Conservation (phyloP, 2,888 invertebrate genomes). For the Dasysyrphus albostriatus region DNA sequence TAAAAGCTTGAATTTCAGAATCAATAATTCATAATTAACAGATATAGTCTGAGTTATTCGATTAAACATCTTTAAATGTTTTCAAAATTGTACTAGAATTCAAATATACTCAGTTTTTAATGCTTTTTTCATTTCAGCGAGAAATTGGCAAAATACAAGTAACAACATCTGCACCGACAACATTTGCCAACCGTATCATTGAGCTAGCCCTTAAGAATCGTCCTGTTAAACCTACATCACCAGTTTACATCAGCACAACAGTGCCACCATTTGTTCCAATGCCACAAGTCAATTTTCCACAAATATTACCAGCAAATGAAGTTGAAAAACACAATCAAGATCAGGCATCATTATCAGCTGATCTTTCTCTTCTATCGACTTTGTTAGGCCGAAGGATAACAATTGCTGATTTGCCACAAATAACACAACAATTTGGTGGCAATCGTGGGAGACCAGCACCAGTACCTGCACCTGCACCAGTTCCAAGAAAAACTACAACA, state of each 20-base stretch:
- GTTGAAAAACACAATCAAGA: slow-evolving; percentile 77
- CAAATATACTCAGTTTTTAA: background rate
- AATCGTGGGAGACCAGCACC: slow-evolving; percentile 77
- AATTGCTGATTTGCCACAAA: slow-evolving; percentile 76
- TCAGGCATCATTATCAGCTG: slow-evolving; percentile 77
- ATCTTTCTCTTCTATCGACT: slow-evolving; percentile 78
- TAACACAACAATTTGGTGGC: slow-evolving; percentile 77
- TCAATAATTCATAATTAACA: too few relatives aligned
- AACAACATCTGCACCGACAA: slow-evolving; percentile 76
- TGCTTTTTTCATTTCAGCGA: slow-evolving; percentile 72
- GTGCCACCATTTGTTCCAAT: slow-evolving; percentile 78
- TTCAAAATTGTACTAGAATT: background rate
- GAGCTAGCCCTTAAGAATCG: slow-evolving; percentile 85
- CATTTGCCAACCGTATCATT: slow-evolving; percentile 85
- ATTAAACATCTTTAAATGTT: too few relatives aligned
- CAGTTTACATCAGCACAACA: slow-evolving; percentile 72
- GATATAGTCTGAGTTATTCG: too few relatives aligned
- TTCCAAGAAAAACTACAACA: slow-evolving; percentile 12
- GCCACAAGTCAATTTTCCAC: slow-evolving; percentile 78
- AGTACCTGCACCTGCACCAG: slow-evolving; percentile 76
- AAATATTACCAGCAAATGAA: slow-evolving; percentile 79
- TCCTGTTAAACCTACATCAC: slow-evolving; percentile 66
- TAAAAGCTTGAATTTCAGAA: too few relatives aligned
- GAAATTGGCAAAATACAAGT: slow-evolving; percentile 77
- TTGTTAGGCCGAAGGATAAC: slow-evolving; percentile 78